phyloP scores from a whole-genome alignment of 2,797 vertebrate species.

The Buphagus erythrorhynchus region DNA sequence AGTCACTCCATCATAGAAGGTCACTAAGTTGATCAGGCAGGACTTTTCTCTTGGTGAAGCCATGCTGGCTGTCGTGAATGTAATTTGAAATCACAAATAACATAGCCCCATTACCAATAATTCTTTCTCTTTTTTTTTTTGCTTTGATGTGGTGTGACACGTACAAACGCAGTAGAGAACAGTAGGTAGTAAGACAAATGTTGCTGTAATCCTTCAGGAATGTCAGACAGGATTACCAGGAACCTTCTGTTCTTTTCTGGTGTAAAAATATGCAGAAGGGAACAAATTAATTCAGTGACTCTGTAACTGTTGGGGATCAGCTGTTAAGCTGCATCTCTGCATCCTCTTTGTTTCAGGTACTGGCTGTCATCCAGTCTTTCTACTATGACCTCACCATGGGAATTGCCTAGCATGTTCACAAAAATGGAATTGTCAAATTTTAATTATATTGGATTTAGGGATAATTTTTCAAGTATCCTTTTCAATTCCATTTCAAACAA shows the following conservation, averaged over 20 bases:
- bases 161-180: not conserved
- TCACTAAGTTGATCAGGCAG: not conserved
- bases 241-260: not conserved
- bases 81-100: not conserved
- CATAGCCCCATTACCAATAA: not conserved
- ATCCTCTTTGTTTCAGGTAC: not conserved
- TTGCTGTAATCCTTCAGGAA: not conserved
- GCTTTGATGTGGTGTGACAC: not conserved
- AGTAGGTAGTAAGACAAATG: not conserved
- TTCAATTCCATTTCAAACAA: not conserved
- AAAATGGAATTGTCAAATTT: not conserved
- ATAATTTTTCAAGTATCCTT: not conserved
- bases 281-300: constrained; percentile 1
- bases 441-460: not conserved
- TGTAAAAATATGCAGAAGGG: constrained; percentile 20
- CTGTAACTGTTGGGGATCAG: not conserved
- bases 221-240: not conserved
- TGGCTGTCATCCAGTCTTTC: not conserved
- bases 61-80: not conserved
- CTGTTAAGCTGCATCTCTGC: not conserved
- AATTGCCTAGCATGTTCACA: not conserved
- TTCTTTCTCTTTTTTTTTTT: not conserved
- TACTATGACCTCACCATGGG: not conserved
- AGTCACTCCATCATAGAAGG: not conserved
- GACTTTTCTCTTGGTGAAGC: not conserved